A percentile compares a stretch with the other conserved stretches of the same genome.
phyloP scores from a whole-genome alignment of 2,888 invertebrate species.

The Melolontha melolontha region DNA sequence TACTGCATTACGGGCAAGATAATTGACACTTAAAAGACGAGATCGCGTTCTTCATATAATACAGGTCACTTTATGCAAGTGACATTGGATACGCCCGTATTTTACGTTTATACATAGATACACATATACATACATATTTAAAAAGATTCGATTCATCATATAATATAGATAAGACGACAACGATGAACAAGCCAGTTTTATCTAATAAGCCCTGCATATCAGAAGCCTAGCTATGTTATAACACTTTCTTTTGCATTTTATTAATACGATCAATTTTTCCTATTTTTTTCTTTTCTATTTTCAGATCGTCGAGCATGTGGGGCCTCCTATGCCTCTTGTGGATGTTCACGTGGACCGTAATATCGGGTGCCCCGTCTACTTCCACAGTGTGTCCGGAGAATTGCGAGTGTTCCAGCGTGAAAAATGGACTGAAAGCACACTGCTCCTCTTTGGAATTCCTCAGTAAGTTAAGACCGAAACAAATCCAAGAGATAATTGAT shows the following conservation, averaged over 20 bases:
- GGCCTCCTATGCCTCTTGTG: slow-evolving; percentile 42
- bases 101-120: slow-evolving; percentile 11
- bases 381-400: slow-evolving; percentile 67
- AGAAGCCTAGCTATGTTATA: not conserved
- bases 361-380: slow-evolving; percentile 53
- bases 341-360: slow-evolving; percentile 42
- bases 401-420: slow-evolving; percentile 73
- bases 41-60: slow-evolving; percentile 47
- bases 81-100: slow-evolving; percentile 48
- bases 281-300: slow-evolving; percentile 24
- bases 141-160: slow-evolving; percentile 17
- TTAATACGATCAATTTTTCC: slow-evolving; percentile 17
- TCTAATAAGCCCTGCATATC: slow-evolving; percentile 29
- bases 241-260: slow-evolving; percentile 1
- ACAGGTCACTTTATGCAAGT: slow-evolving; percentile 52
- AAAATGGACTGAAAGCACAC: slow-evolving; percentile 75
- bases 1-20: slow-evolving; percentile 55
- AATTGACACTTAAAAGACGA: slow-evolving; percentile 53
- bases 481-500: slow-evolving; percentile 55
- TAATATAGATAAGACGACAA: slow-evolving; percentile 10
- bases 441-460: slow-evolving; percentile 80
- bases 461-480: slow-evolving; percentile 68
- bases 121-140: not conserved
- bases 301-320: slow-evolving; percentile 46
- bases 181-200: slow-evolving; percentile 15